Evolutionary conservation across 64 coral and sea anemone species (phyloP).

Genomic region (Catalaphyllia jardinei): DNA sequence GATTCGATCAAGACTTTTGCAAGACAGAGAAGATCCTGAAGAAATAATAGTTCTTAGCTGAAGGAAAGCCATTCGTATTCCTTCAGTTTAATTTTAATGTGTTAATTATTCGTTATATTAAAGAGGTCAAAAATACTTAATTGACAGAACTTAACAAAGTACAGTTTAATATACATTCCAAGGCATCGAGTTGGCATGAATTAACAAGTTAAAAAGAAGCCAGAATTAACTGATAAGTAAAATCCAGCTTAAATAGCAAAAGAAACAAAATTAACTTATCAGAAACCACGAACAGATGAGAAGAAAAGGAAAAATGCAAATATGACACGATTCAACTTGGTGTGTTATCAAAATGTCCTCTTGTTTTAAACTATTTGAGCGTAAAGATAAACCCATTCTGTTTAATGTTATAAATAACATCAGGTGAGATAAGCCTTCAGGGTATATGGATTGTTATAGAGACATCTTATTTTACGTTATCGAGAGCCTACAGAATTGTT

Average conservation of each 20-base stretch:
- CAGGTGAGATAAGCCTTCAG: not conserved
- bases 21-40: conserved; percentile 15
- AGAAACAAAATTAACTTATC: not conserved
- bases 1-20: conserved; percentile 1
- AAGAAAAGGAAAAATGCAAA: not conserved
- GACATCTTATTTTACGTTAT: not conserved
- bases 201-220: not conserved
- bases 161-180: not conserved
- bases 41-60: conserved; percentile 40
- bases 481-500: not conserved
- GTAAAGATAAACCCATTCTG: not conserved
- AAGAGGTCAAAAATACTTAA: conserved; percentile 3
- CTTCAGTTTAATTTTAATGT: not conserved
- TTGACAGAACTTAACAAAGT: not conserved
- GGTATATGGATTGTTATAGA: not conserved
- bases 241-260: not conserved
- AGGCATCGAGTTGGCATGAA: not conserved
- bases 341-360: not conserved
- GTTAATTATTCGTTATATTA: not conserved
- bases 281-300: conserved; percentile 12
- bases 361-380: not conserved
- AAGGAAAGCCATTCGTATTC: not conserved
- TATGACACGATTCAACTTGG: not conserved
- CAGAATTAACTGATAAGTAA: not conserved
- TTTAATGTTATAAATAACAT: not conserved